Evolutionary conservation across 2,888 invertebrate species (phyloP).

Genomic region (Zele albiditarsus): DNA sequence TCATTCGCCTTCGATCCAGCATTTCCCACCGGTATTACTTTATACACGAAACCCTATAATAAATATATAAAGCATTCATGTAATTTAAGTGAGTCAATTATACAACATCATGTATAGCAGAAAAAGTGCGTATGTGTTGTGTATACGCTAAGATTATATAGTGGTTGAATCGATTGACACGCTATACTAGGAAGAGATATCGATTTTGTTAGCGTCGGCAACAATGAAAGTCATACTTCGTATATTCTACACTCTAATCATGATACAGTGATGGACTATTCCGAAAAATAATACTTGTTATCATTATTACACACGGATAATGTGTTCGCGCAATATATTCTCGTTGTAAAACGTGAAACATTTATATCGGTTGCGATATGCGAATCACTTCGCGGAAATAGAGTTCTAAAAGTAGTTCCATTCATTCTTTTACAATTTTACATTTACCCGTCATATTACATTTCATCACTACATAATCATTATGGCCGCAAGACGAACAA

Average conservation of each 20-base stretch:
- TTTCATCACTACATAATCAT: neutral
- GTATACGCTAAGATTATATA: constrained; percentile 13
- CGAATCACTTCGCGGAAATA: neutral
- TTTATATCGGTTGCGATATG: neutral
- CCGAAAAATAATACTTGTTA: neutral
- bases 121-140: constrained; percentile 13
- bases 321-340: neutral
- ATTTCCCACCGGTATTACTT: neutral
- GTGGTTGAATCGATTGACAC: constrained; percentile 22
- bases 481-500: neutral
- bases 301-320: neutral
- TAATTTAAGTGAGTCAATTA: neutral
- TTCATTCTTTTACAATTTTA: constrained; percentile 47
- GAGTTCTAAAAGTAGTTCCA: constrained; percentile 52
- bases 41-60: neutral
- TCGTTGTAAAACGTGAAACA: neutral
- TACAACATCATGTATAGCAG: neutral
- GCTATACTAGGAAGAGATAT: constrained; percentile 18
- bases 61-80: neutral
- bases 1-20: neutral
- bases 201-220: constrained; percentile 3
- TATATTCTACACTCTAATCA: neutral
- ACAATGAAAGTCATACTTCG: neutral
- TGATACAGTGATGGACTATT: neutral
- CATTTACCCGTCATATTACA: neutral